Evolutionary conservation across 2,797 vertebrate species (phyloP).

Genomic region (Anguilla pacifica): DNA sequence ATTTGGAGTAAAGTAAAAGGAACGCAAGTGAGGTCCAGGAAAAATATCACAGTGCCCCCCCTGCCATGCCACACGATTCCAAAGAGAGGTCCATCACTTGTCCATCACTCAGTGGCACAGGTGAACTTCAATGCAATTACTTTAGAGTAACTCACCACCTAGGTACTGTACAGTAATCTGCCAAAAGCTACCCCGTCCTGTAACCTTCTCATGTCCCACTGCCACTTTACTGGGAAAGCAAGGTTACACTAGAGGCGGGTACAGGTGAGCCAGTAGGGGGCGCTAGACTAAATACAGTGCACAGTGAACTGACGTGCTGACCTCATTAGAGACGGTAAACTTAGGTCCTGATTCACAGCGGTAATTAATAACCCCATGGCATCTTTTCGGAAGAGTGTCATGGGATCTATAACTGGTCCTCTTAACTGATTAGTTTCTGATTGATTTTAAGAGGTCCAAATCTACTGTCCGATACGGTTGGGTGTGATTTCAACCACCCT

Average conservation of each 20-base stretch:
- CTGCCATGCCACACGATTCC: neutral
- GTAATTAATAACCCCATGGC: neutral
- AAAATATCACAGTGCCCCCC: neutral
- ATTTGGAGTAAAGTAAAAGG: neutral
- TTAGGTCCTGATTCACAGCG: neutral
- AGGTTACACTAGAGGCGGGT: neutral
- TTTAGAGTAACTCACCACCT: neutral
- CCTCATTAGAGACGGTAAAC: neutral
- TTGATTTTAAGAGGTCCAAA: neutral
- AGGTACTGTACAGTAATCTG: neutral
- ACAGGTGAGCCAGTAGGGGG: neutral
- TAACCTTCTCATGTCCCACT: neutral
- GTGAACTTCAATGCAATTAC: neutral
- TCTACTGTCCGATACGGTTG: neutral
- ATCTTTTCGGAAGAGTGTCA: neutral
- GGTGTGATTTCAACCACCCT: neutral
- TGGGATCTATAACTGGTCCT: neutral
- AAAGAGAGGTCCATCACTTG: neutral
- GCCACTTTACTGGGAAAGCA: neutral
- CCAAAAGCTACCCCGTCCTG: neutral
- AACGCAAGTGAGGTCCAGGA: neutral
- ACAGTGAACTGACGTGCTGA: neutral
- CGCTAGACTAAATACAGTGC: neutral
- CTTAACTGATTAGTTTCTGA: neutral
- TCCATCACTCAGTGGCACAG: neutral